Base-by-base conservation (phyloP, 2,888 invertebrate species). In the Kuschelorhynchus macadamiae region DNA sequence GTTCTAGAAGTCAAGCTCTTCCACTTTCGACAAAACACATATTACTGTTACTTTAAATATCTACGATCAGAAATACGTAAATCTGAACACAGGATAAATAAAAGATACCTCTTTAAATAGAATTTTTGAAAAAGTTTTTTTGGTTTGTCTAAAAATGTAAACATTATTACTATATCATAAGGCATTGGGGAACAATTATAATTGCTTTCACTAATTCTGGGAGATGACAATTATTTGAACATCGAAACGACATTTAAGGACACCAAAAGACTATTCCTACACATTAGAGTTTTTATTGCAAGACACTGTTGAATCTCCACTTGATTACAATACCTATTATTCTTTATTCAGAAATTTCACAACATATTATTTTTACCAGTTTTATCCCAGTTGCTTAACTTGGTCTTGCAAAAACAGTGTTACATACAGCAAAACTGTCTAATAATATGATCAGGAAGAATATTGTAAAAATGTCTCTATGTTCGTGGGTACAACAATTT, bases 141-240 rank as follows among this genome's bases (percentile, higher is more conserved):
- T 47, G 20, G 36, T 50, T 62, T 33, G 18, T 61, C 52, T 61
- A 50, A 52, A 62, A 42, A 36, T 62, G 53, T 62, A 64, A 44
- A 56, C 32, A 52, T 56, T 64, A 64, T 64, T 64, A 64, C 64
- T 64, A 64, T 55, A 33, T 64, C 56, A 64, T 64, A 64, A 64
- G 64, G 64, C 64, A 64, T 52, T 64, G 56, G 64, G 55, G 49
- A 12, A 46, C 52, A 52, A 57, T 57, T 5, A 25, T 7, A 57
- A 57, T 57, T 57, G 57, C 57, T 57, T 57, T 44, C 36, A 25
- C 56, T 56, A 56, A 57, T 30, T 56, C 21, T 33, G 25, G 12
- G 33, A 44, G 33, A 30, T 57, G 44, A 46, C 17, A 32, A 46
- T 46, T 25, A 25, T 25, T 55, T 30, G 30, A 32, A 57, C 57